Base-by-base conservation (phyloP, 2,888 invertebrate species). In the Heteropelma amictum region DNA sequence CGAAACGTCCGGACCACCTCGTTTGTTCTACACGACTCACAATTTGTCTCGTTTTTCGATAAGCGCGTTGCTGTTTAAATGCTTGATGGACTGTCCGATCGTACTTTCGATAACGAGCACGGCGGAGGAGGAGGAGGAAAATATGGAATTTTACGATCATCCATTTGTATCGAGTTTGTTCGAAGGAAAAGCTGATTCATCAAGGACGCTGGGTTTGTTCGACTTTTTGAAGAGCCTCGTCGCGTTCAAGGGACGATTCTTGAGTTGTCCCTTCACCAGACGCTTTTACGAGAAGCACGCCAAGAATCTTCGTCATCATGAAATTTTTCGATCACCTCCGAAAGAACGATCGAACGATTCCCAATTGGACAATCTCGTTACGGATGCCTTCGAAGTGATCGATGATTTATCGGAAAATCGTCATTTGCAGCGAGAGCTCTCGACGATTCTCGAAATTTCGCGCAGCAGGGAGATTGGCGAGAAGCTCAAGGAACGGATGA, bases 181-280 rank as follows among this genome's bases (percentile, higher is more conserved):
- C n/a, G n/a, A 28, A 28, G 19, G 8, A 14, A 12, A 3, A 2
- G 12, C 19, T 4, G 12, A 3, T 10, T 14, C 26, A 12, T n/a
- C 40, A 3, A 21, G n/a, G n/a, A n/a, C 30, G 33, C 21, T 23
- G 21, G 54, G 42, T 6, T 33, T 65, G 21, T 21, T 10, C n/a
- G 65, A 65, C n/a, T 65, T 54, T 8, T 17, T 56, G 0, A 26
- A 23, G 4, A 45, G 12, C 1, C 2, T 45, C 2, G 54, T 35
- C 5, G 35, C 45, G 7, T 65, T 65, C 40, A 65, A 54, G 8
- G 23, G 33, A 23, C 54, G 54, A 33, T 47, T 12, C 4, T n/a
- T 33, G 23, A 19, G 3, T 14, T 45, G 33, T 45, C 30, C 23
- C 7, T 33, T 5, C n/a, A 17, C 17, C 14, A 33, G 33, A 54